Evolutionary conservation across 2,888 invertebrate genomes (phyloP), one percentile per base, ranked within the genome.

Genomic region (Drosophila suboccidentalis): DNA sequence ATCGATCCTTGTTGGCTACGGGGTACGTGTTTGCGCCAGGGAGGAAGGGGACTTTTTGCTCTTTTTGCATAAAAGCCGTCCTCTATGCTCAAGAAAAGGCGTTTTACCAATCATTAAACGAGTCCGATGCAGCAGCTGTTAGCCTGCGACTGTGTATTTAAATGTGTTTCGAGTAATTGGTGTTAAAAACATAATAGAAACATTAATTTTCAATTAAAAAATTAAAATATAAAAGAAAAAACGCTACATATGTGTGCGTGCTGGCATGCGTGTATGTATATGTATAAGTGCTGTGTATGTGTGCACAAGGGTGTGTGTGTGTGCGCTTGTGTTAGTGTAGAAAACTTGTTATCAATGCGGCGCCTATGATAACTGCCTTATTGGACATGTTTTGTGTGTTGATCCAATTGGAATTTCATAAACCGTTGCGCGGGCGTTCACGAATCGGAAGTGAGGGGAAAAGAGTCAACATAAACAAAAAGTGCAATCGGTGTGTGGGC

Each of bases 261-360:
- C 59, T 75, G 72, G 79, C 65, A 75, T 78, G 72, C 60, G 72
- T 78, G 79, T 78, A 55, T 78, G 72, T 78, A 64, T 70, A 71
- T 76, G 63, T 65, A 49, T 61, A 62, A 41, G 57, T 71, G 53
- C 54, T 70, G 32, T 43, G 64, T 67, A 55, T 50, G 62, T 69
- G 70, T 74, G 47, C 63, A 9, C 19, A 29, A 19, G 54, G 54
- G 63, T 61, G 71, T 13, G 57, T 46, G 26, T 19, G 63, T 57
- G 26, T 59, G 72, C 49, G 47, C 53, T 58, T 69, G 71, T 72
- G 78, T 75, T 80, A 71, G 80, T 84, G 80, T 72, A 76, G 60
- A 85, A 85, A 85, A 85, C 84, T 85, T 85, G 84, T 85, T 85
- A 85, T 85, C 84, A 85, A 85, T 87, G 86, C 87, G 84, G 84